Conservation (phyloP, 2,113 vertebrate genomes). For the Uria lomvia region DNA sequence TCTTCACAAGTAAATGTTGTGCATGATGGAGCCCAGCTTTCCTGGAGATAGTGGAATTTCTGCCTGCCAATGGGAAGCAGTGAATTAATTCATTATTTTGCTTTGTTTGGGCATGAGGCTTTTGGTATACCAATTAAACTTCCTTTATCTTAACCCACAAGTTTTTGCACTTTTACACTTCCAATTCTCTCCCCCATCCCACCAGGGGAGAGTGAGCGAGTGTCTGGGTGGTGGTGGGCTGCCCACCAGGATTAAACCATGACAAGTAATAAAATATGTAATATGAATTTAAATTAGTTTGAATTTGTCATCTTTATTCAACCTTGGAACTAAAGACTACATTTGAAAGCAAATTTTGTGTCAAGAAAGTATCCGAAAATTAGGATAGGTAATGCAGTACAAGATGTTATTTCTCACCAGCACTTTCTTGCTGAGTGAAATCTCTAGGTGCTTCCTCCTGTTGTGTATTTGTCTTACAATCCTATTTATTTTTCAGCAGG, state of each 20-base stretch:
- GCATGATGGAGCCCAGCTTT: fast-evolving
- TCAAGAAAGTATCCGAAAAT: background rate
- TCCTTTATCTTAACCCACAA: background rate
- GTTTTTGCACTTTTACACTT: background rate
- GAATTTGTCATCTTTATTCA: background rate
- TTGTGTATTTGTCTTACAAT: background rate
- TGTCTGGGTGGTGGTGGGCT: background rate
- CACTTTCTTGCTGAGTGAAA: background rate
- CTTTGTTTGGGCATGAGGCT: background rate
- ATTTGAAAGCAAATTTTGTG: background rate
- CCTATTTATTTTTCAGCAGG: background rate
- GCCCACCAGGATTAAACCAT: fast-evolving
- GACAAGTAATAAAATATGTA: background rate
- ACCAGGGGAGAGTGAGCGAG: fast-evolving
- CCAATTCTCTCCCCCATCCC: background rate
- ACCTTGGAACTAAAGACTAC: background rate
- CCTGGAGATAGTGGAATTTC: background rate
- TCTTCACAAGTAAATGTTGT: background rate
- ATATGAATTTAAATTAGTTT: background rate
- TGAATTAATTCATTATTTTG: background rate
- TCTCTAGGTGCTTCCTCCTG: background rate
- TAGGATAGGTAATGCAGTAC: background rate
- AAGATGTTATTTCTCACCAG: background rate
- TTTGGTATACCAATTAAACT: background rate
- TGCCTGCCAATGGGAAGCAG: background rate